Evolutionary conservation across 2,797 vertebrate species (phyloP), one percentile per base, ranked within the genome.

Genomic region (Heterohyrax brucei): DNA sequence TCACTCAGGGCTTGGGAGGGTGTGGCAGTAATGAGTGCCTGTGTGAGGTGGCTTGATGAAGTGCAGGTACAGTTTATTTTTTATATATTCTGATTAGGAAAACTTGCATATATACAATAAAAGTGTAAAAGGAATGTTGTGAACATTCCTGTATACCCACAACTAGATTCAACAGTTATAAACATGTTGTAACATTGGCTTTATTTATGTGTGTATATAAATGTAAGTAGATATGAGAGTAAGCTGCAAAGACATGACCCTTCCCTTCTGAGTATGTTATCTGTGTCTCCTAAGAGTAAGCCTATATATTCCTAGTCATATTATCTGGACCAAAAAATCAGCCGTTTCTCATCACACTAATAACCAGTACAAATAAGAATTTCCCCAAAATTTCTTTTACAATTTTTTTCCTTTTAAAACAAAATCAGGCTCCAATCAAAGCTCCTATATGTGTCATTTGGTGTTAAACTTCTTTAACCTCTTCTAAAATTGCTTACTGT

Each of bases 101-200:
- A 82, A 86, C n/a, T 82, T 92, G 22, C 26, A 95, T 87, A 66
- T 76, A n/a, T 79, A 53, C 56, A 33, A 89, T 81, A 81, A 78
- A 77, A 21, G 22, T 39, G 44, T n/a, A 82, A 93, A 53, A 91
- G n/a, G 39, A 79, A 26, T 72, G 16, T 86, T 75, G 70, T 4
- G 16, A 64, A 81, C 28, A 79, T 10, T 53, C 19, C 5, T 86
- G 3, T 64, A 62, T 91, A 77, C 26, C 24, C 5, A 90, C 33
- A 28, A 66, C 33, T 95, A 10, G 53, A 62, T 83, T 87, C 61
- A 73, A 30, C 6, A 70, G 39, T 72, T 87, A 5, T 76, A 93
- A 78, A 44, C 50, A 39, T 39, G 39, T 73, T 95, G 39, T 33
- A 75, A 10, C 82, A 73, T 14, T 90, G 39, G 68, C 33, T 87